Conservation (phyloP, 2,113 vertebrate genomes). For the Phycodurus eques region DNA sequence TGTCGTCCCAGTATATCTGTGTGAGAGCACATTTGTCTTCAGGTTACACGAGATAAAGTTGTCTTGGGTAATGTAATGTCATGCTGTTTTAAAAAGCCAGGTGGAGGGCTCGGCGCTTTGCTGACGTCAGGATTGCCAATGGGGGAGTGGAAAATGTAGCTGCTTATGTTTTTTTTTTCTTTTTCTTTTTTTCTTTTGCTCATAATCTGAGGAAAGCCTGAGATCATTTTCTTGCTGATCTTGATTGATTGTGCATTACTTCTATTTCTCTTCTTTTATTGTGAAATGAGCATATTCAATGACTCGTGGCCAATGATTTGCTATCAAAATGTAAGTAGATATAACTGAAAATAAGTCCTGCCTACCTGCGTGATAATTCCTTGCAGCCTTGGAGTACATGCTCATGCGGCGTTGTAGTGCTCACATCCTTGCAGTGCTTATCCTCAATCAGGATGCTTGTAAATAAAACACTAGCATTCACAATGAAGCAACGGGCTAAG, state of each 20-base stretch:
- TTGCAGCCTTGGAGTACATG: constrained; percentile 9
- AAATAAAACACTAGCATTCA: constrained; percentile 38
- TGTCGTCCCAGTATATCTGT: constrained; percentile 4
- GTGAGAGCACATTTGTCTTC: constrained; percentile 28
- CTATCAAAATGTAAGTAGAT: background rate
- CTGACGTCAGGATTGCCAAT: constrained; percentile 14
- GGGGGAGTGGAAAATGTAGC: background rate
- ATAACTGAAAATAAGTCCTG: background rate
- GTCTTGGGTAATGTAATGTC: constrained; percentile 53
- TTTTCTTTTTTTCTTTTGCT: background rate
- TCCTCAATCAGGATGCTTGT: constrained; percentile 31
- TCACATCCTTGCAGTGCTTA: constrained; percentile 4
- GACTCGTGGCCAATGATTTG: background rate
- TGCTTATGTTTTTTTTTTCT: background rate
- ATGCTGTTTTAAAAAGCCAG: constrained; percentile 38
- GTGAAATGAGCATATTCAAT: background rate
- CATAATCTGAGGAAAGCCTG: background rate
- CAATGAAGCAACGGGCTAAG: constrained; percentile 33
- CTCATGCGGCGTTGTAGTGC: background rate
- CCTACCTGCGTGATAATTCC: constrained; percentile 17
- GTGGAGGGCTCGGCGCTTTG: constrained; percentile 17
- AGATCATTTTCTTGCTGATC: background rate
- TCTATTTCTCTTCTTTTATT: background rate
- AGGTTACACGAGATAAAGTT: constrained; percentile 50
- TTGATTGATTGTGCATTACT: background rate